Base-by-base conservation (phyloP, 2,888 invertebrate genomes). In the Aphodius sticticus region DNA sequence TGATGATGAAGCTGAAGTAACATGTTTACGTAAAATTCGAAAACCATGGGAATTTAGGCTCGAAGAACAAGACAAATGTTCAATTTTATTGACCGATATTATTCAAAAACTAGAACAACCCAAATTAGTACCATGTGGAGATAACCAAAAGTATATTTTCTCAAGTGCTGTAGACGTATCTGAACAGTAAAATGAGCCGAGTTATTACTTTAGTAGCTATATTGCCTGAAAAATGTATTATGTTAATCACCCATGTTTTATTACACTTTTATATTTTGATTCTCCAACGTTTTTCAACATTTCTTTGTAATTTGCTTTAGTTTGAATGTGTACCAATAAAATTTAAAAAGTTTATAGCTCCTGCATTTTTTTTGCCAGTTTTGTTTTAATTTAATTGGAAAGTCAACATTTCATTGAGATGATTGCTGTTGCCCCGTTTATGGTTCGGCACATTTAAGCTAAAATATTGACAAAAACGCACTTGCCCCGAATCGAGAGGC, bases 11-110 rank as follows among this genome's bases (percentile, higher is more conserved):
- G 80, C 76, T 78, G 76, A 80, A 78, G 78, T 80, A 76, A 80
- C 80, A 78, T 74, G 80, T 76, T 80, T 80, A 75, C 80, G 80
- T 15, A 78, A 80, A 71, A 37, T 69, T 12, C 14, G 35, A 36
- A 79, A 80, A 78, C n/a, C 72, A 53, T 76, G 16, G 70, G 69
- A 79, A 38, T 78, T 72, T 69, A 37, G 80, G 70, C 72, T 79
- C 69, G 69, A 77, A 72, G 79, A 79, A 78, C 70, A 77, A 75
- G 77, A 81, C 70, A 81, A 81, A 77, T 76, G 77, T 76, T 80
- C 77, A 77, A 74, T 80, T 78, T 77, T 80, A 78, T 79, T 81
- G 79, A 79, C 81, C 38, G 79, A 79, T 79, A 79, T 81, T 16
- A 77, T 77, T 79, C 37, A 79, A 79, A 81, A 81, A 38, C 77